Base-by-base conservation (phyloP, 1,140 invertebrate species). In the Agrypnia vestita region DNA sequence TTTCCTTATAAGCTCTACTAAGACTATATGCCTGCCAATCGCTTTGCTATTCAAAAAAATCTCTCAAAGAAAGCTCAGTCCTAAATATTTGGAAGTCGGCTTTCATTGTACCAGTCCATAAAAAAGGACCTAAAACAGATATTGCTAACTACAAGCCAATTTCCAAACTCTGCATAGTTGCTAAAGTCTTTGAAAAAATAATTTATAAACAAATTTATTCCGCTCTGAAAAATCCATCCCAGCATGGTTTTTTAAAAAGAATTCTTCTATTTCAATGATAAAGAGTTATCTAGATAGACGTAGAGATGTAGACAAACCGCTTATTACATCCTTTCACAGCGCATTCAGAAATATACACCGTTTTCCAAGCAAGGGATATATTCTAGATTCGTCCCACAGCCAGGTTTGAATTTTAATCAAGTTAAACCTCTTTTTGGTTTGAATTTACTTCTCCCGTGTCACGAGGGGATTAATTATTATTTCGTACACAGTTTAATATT, bases 141-240 rank as follows among this genome's bases (percentile, higher is more conserved):
- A 67, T 84, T 4, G 10, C 13, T 12, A 84, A 85, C 76, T 85
- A 84, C 53, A 84, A 83, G 64, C 84, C 81, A 10, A 84, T 84
- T 53, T 84, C 84, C 15, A 82, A 78, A 71, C 59, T 81, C 19
- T 81, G 9, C 49, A 81, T 81, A 47, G 46, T 74, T 3, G 17
- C 43, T 19, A 78, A 78, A 55, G 12, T 78, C 3, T 73, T 78
- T 15, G 77, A 78, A 56, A 77, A 4, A 67, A 77, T 77, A 69
- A 43, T 77, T 19, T 17, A 77, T 13, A n/a, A 53, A 11, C 51
- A 72, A 21, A 8, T 47, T 3, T 21, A 47, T 9, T 72, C 44
- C n/a, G 25, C 7, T 3, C 10, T 53, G 12, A 53, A 53, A 53
- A 4, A 53, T 12, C 43, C 49, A 21, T 72, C 25, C 13, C 13